Conservation (phyloP, 2,113 vertebrate genomes). For the Triplophysa dalaica region DNA sequence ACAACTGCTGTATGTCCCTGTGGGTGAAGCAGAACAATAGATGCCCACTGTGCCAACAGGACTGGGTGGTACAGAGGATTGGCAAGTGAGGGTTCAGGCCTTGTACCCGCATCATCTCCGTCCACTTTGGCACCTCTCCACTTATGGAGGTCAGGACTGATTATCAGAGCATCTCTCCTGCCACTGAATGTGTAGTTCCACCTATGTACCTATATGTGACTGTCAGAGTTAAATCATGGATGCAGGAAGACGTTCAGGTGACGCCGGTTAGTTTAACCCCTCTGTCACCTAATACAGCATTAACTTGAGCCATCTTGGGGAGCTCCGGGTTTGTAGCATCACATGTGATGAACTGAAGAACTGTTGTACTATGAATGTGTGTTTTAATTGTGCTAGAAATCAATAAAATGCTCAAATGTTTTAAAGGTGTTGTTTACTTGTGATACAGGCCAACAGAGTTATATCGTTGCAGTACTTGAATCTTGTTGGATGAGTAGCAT, state of each 20-base stretch:
- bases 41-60: slow-evolving; percentile 97
- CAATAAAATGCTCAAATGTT: slow-evolving; percentile 20
- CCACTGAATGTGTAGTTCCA: slow-evolving; percentile 7
- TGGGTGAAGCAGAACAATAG: slow-evolving; percentile 99
- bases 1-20: slow-evolving; percentile 99
- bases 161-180: slow-evolving; percentile 30
- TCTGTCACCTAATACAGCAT: slow-evolving; percentile 16
- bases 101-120: background rate
- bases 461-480: too few relatives aligned
- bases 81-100: slow-evolving; percentile 81
- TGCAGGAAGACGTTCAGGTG: slow-evolving; percentile 20
- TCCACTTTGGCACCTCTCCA: background rate
- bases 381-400: slow-evolving; percentile 42
- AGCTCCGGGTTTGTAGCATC: slow-evolving; percentile 19
- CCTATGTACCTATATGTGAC: slow-evolving; percentile 39
- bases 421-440: background rate
- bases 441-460: too few relatives aligned
- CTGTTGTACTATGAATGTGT: slow-evolving; percentile 27
- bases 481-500: background rate
- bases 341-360: slow-evolving; percentile 5
- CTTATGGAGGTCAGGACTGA: slow-evolving; percentile 21
- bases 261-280: background rate
- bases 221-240: slow-evolving; percentile 20
- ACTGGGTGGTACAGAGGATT: slow-evolving; percentile 99
- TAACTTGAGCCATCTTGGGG: slow-evolving; percentile 5